These are phyloP conservation scores for Rousettus leschenaultii DNA, from an alignment of 2,113 vertebrate genomes.

Conservation along the genomic window DNA sequence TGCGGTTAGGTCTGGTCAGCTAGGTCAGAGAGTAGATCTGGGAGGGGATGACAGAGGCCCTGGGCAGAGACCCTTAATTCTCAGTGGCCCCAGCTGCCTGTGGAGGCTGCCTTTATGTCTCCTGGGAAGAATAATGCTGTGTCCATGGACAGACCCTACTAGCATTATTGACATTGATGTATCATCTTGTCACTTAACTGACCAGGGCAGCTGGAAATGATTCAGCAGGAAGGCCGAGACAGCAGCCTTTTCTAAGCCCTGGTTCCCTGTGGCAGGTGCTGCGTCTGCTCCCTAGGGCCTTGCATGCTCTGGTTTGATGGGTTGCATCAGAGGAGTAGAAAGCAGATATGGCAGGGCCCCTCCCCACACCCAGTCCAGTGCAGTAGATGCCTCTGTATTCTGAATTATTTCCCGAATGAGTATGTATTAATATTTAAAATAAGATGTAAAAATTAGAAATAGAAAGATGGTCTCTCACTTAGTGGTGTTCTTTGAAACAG, in stretches of 20 bases:
- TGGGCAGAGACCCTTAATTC: background rate
- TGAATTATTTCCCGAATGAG: background rate
- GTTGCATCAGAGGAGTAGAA: slow-evolving; percentile 19
- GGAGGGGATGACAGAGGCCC: background rate
- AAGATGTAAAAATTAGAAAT: slow-evolving; percentile 12
- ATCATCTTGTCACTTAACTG: slow-evolving; percentile 66
- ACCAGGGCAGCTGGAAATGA: slow-evolving; percentile 56
- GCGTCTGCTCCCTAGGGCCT: slow-evolving; percentile 29
- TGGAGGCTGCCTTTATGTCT: background rate
- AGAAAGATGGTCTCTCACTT: background rate
- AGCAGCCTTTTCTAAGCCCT: slow-evolving; percentile 36
- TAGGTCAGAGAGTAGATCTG: background rate
- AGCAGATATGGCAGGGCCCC: slow-evolving; percentile 1
- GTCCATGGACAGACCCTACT: background rate
- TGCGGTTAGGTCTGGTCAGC: background rate
- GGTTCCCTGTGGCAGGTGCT: slow-evolving; percentile 55
- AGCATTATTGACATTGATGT: slow-evolving; percentile 36
- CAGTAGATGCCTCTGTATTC: background rate
- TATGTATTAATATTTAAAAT: slow-evolving; percentile 16
- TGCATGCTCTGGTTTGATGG: background rate
- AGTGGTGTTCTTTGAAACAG: background rate
- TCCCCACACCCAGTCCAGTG: background rate
- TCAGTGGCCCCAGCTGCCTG: slow-evolving; percentile 42
- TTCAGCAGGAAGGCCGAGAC: background rate
- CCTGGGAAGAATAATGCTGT: background rate